Conservation (phyloP, 2,888 invertebrate species). For the Agrypnus murinus region DNA sequence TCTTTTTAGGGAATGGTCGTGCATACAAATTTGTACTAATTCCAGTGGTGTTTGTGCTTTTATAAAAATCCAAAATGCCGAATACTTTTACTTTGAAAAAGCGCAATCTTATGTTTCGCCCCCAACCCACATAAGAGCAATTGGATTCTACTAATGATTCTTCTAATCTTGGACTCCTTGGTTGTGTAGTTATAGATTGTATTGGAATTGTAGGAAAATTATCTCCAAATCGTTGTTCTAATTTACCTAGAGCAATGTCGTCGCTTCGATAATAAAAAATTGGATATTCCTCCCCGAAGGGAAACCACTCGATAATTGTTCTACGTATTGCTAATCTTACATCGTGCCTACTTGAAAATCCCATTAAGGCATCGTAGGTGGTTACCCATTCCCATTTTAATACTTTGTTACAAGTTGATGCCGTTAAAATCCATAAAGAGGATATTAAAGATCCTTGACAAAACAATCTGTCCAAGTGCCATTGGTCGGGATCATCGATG, state of each 20-base stretch:
- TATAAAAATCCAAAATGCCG: background rate
- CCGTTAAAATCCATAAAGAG: constrained; percentile 8
- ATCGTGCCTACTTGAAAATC: background rate
- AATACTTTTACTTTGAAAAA: constrained; percentile 5
- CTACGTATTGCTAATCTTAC: background rate
- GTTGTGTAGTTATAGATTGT: background rate
- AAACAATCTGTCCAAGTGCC: background rate
- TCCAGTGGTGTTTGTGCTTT: background rate
- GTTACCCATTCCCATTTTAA: background rate
- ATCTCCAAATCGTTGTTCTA: background rate
- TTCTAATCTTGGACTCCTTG: background rate
- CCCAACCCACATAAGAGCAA: constrained; percentile 16
- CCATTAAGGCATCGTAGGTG: background rate
- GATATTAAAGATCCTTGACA: constrained; percentile 23
- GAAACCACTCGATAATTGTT: background rate
- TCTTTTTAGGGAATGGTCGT: too few relatives aligned
- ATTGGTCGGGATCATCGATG: background rate
- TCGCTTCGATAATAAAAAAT: background rate
- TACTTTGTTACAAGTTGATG: background rate
- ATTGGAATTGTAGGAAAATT: too few relatives aligned
- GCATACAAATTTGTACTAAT: background rate
- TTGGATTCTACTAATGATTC: background rate
- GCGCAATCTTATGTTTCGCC: background rate
- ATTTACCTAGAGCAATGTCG: constrained; percentile 10
- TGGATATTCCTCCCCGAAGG: background rate